These are phyloP conservation scores for Megaceryle torquata DNA, from an alignment of 2,113 vertebrate species.

Conservation along the genomic window DNA sequence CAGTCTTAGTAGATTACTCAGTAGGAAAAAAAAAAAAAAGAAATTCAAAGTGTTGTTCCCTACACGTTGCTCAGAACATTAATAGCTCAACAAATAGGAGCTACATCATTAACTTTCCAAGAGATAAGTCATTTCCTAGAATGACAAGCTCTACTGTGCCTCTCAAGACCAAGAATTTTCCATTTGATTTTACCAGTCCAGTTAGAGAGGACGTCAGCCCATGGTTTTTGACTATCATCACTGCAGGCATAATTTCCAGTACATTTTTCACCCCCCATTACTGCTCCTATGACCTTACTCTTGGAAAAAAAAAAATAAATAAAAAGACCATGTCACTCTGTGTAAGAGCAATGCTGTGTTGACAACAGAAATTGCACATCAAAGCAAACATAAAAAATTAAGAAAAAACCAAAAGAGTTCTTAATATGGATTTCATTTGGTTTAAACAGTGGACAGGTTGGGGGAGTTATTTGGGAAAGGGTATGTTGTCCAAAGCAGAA, in stretches of 20 bases:
- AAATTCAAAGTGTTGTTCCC: not conserved
- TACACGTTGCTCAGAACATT: not conserved
- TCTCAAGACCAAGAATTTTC: not conserved
- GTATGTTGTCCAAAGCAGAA: constrained; percentile 53
- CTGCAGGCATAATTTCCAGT: not conserved
- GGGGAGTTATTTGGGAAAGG: not conserved
- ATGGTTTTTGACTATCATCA: not conserved
- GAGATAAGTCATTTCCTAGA: not conserved
- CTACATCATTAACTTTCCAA: constrained; percentile 26
- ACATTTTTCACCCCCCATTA: not conserved
- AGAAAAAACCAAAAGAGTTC: not conserved
- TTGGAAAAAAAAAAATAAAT: not conserved
- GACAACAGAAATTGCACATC: constrained; percentile 4
- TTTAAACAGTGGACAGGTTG: not conserved
- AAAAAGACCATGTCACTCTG: not conserved
- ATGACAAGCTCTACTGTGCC: not conserved
- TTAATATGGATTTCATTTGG: constrained; percentile 18
- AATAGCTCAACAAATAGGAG: not conserved
- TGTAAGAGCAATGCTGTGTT: constrained; percentile 36
- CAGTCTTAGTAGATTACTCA: not conserved
- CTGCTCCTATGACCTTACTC: not conserved
- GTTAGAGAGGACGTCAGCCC: not conserved
- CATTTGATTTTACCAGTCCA: not conserved
- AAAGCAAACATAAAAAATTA: constrained; percentile 16
- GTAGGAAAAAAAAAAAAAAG: not conserved